phyloP scores from a whole-genome alignment of 2,113 vertebrate genomes.

The Daubentonia madagascariensis region DNA sequence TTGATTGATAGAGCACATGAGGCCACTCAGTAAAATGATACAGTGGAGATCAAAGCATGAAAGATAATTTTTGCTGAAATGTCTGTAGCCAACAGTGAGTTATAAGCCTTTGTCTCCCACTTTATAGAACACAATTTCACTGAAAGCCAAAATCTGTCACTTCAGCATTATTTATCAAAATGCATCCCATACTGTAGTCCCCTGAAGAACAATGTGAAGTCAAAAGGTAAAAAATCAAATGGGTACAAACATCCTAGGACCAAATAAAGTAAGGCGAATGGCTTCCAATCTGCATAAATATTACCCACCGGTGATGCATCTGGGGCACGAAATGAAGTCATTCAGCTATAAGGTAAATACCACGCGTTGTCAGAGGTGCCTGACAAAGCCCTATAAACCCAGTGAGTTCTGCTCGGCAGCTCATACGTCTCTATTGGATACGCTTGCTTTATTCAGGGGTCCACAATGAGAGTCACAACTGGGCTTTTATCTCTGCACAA shows the following conservation, averaged over 20 bases:
- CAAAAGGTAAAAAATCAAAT: constrained; percentile 79
- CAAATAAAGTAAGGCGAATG: constrained; percentile 61
- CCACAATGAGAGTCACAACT: constrained; percentile 47
- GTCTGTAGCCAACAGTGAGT: constrained; percentile 80
- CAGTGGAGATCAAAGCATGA: constrained; percentile 83
- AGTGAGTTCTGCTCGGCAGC: not conserved
- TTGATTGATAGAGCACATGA: constrained; percentile 83
- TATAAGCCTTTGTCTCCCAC: constrained; percentile 86
- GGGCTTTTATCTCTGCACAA: not conserved
- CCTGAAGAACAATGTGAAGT: constrained; percentile 75
- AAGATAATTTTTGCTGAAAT: constrained; percentile 84
- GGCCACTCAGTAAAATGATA: constrained; percentile 84
- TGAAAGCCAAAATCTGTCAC: constrained; percentile 86
- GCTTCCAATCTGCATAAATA: constrained; percentile 74
- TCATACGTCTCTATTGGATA: constrained; percentile 51
- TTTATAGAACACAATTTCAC: constrained; percentile 86
- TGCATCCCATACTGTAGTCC: constrained; percentile 57
- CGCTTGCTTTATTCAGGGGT: constrained; percentile 44
- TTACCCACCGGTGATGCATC: constrained; percentile 64
- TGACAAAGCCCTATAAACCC: constrained; percentile 21
- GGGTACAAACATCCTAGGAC: constrained; percentile 64
- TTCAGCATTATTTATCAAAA: constrained; percentile 85
- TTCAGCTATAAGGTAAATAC: constrained; percentile 74
- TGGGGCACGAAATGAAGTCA: constrained; percentile 55
- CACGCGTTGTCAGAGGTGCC: constrained; percentile 35